Percentiles rank a stretch among this genome's conserved stretches.
Conservation (phyloP, 2,797 vertebrate species). For the Petrocephalus schoutedeni region DNA sequence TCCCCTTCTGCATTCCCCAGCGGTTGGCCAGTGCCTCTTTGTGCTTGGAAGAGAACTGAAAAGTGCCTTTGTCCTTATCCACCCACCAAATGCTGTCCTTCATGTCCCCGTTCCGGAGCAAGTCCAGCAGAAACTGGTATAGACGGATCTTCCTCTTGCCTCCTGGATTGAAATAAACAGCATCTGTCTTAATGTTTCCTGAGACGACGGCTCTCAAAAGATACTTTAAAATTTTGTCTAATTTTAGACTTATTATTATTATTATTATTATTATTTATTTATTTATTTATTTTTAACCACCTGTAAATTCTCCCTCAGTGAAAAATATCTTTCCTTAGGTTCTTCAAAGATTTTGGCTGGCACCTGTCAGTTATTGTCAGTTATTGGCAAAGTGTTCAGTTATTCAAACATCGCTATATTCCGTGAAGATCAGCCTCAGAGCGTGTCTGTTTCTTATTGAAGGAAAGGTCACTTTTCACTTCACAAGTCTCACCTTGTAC, state of each 20-base stretch:
- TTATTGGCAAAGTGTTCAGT: background rate
- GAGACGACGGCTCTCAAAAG: background rate
- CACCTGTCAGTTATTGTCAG: background rate
- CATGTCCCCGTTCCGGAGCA: constrained; percentile 92
- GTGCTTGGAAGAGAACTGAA: constrained; percentile 99
- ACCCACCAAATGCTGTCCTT: constrained; percentile 99
- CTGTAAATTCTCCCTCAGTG: background rate
- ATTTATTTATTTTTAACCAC: background rate
- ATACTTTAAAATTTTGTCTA: background rate
- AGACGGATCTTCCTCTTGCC: constrained; percentile 97
- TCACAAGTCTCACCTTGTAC: background rate
- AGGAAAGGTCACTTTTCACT: background rate
- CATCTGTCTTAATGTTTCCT: background rate
- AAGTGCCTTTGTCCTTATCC: constrained; percentile 94
- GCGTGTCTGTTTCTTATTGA: background rate
- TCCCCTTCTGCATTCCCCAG: constrained; percentile 97
- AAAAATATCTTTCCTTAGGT: background rate
- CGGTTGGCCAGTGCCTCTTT: constrained; percentile 91
- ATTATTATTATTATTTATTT: no score
- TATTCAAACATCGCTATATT: background rate
- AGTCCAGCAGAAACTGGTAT: constrained; percentile 96
- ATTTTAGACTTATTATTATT: background rate
- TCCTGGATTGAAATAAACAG: constrained; percentile 53
- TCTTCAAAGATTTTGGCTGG: background rate
- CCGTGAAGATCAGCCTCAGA: background rate